These are phyloP conservation scores for Platycheirus albimanus DNA, from an alignment of 2,888 invertebrate genomes.

Conservation along the genomic window DNA sequence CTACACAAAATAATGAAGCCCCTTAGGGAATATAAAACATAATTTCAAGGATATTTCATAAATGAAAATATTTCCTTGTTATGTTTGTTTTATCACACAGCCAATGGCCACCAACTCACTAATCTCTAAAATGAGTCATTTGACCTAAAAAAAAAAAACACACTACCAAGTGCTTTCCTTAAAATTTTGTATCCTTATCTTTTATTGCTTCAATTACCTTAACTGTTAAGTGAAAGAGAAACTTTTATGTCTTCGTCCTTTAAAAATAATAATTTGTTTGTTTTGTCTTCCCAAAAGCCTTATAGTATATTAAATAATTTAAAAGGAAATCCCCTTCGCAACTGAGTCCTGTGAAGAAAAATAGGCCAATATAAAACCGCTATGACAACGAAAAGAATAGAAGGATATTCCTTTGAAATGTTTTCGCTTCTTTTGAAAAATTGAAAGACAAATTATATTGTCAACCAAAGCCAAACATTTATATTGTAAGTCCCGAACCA, in stretches of 20 bases:
- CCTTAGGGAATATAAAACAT: background rate
- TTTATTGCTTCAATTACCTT: background rate
- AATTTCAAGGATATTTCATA: background rate
- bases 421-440: background rate
- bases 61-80: background rate
- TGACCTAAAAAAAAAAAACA: background rate
- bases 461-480: slow-evolving; percentile 1
- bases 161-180: background rate
- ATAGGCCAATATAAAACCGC: background rate
- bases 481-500: background rate
- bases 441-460: slow-evolving; percentile 4
- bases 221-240: background rate
- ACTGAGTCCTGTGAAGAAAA: background rate
- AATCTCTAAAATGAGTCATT: background rate
- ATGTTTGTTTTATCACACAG: background rate
- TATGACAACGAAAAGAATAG: background rate
- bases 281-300: background rate
- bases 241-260: background rate
- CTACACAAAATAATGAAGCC: background rate
- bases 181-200: background rate
- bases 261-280: background rate
- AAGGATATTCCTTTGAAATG: background rate
- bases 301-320: background rate
- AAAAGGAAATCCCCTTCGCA: background rate
- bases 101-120: background rate